Base-by-base conservation (phyloP, 92 coral and sea anemone species). In the Montipora capitata region DNA sequence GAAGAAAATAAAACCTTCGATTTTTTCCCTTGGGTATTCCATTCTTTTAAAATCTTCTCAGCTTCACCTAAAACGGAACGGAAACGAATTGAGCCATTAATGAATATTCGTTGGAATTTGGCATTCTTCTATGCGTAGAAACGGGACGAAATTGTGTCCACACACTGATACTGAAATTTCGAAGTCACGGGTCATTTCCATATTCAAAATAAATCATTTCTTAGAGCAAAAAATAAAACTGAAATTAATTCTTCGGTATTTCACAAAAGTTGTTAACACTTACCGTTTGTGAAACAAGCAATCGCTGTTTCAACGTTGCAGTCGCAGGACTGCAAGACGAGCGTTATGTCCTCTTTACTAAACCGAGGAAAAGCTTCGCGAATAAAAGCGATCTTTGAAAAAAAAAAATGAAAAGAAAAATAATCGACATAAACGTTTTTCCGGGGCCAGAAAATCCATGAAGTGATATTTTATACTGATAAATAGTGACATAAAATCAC, bases 281-380 rank as follows among this genome's bases (percentile, higher is more conserved):
- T 12, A 83, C 89, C 89, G 44, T 49, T 75, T 9, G 83, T 52
- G 86, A 98, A 98, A 52, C 93, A 90, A 44, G 91, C 76, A 66
- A 98, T 91, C 66, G 99, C 95, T 72, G 89, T 89, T 49, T 94
- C 98, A 48, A 98, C 96, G 64, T 96, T 88, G 96, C 96, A 86
- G 69, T 98, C 99, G 59, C 96, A 94, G n/a, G 99, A 91, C 61
- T 98, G 99, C 68, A 98, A 77, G 35, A 96, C 96, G 72, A 96
- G 78, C 20, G 95, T 90, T 56, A 98, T 92, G 88, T 98, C 98
- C 81, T 88, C 92, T 82, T 96, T 96, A 85, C 99, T 98, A 76
- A 94, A 90, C 12, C 83, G 68, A 0, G 99, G 98, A 27, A 96
- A 92, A 5, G 96, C 99, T 49, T 91, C 99, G 69, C 90, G 96